A percentile compares a stretch with the other conserved stretches of the same genome.
Evolutionary conservation across 1,140 invertebrate species (phyloP).

Genomic region (Orchesella cincta): DNA sequence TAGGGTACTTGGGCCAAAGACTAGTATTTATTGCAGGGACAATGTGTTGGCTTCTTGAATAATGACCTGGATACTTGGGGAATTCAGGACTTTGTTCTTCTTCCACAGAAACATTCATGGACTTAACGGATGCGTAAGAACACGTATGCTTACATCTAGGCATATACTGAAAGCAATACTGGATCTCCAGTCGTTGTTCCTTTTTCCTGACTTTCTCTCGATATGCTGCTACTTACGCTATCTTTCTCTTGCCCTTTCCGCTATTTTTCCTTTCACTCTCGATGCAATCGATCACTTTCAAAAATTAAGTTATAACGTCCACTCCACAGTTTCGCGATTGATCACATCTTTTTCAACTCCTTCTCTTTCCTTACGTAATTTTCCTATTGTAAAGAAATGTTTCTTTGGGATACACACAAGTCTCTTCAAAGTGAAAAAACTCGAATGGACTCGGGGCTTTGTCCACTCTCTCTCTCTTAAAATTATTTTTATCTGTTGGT

Average conservation of each 20-base stretch:
- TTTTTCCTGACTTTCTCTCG: neutral
- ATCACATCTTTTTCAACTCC: slow-evolving; percentile 32
- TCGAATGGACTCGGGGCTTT: no score
- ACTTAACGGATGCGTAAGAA: neutral
- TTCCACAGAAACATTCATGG: slow-evolving; percentile 6
- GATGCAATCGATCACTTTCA: slow-evolving; percentile 44
- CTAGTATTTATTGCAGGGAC: slow-evolving; percentile 14
- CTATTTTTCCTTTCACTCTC: slow-evolving; percentile 6
- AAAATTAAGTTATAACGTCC: slow-evolving; percentile 47
- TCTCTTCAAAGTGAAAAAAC: no score
- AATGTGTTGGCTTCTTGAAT: slow-evolving; percentile 17
- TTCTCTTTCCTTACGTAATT: neutral
- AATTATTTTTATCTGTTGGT: no score
- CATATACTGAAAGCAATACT: neutral
- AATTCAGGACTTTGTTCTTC: slow-evolving; percentile 23
- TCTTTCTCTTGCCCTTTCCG: slow-evolving; percentile 21
- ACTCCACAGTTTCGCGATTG: slow-evolving; percentile 43
- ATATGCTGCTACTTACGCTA: neutral
- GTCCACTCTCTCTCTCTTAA: no score
- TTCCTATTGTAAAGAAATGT: no score
- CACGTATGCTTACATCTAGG: no score
- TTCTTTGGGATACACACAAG: no score
- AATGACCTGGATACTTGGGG: slow-evolving; percentile 1
- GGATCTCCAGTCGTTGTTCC: neutral
- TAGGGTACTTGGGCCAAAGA: slow-evolving; percentile 13